Conservation (phyloP, 2,797 vertebrate genomes). For the Cirrhinus mrigala region DNA sequence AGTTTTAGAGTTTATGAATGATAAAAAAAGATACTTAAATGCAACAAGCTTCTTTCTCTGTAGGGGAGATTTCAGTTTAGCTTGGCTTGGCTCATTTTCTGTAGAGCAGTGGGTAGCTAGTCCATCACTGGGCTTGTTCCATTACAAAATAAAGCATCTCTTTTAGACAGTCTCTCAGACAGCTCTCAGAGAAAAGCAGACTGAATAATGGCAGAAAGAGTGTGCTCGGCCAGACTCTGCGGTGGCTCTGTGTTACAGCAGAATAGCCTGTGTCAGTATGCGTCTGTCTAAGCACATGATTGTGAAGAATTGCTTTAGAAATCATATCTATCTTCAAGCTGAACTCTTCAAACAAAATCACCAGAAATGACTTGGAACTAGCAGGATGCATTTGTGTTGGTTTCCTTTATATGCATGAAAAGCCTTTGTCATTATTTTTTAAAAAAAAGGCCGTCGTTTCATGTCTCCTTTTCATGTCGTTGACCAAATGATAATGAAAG, state of each 20-base stretch:
- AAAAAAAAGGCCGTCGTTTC: neutral
- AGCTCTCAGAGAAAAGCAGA: slow-evolving; percentile 12
- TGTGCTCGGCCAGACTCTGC: neutral
- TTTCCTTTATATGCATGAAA: neutral
- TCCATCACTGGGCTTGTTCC: neutral
- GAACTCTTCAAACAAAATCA: slow-evolving; percentile 10
- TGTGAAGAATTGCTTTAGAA: slow-evolving; percentile 12
- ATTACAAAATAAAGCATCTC: neutral
- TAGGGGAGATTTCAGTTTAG: neutral
- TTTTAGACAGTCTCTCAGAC: neutral
- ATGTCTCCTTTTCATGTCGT: slow-evolving; percentile 8
- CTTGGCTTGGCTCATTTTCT: neutral
- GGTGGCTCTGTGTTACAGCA: neutral
- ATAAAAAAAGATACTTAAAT: neutral
- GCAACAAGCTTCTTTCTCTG: neutral
- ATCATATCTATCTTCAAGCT: neutral
- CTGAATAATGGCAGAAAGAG: slow-evolving; percentile 29
- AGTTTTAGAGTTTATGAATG: neutral
- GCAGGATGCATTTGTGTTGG: slow-evolving; percentile 12
- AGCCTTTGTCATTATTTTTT: neutral
- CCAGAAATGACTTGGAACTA: neutral
- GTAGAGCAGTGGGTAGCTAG: neutral
- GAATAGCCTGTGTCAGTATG: neutral
- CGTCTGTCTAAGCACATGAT: slow-evolving; percentile 16
- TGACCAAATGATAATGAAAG: slow-evolving; percentile 23